phyloP scores from a whole-genome alignment of 2,113 vertebrate genomes.

The Lamprotornis superbus region DNA sequence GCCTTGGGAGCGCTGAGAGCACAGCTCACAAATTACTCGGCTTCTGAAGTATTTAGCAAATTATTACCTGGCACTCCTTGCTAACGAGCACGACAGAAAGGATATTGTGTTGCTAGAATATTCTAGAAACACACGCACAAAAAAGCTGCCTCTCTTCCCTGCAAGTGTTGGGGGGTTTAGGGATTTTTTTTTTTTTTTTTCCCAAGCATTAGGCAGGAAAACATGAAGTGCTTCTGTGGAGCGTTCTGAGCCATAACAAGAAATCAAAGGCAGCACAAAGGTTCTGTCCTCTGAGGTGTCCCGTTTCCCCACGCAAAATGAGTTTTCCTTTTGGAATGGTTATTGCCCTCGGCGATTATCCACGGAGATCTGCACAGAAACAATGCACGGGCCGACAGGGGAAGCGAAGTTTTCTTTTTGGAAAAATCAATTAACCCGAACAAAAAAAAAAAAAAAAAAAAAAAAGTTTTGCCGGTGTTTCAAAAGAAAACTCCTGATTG shows the following conservation, averaged over 20 bases:
- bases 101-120: conserved; percentile 13
- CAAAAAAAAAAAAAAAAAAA: background rate
- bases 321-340: background rate
- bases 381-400: background rate
- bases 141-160: background rate
- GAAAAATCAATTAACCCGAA: background rate
- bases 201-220: background rate
- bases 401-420: background rate
- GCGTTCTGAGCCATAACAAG: background rate
- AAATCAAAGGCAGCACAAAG: background rate
- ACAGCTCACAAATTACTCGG: background rate
- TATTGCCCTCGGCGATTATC: background rate
- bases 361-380: background rate
- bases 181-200: background rate
- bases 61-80: conserved; percentile 49
- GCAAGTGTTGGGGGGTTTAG: background rate
- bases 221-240: background rate
- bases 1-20: background rate
- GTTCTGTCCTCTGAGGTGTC: background rate
- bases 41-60: conserved; percentile 39
- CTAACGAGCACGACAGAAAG: background rate
- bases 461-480: background rate
- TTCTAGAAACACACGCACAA: background rate
- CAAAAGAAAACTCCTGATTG: background rate
- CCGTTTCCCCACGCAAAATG: background rate